Conservation (phyloP, 1,140 invertebrate genomes). For the Scaptomyza hsui region DNA sequence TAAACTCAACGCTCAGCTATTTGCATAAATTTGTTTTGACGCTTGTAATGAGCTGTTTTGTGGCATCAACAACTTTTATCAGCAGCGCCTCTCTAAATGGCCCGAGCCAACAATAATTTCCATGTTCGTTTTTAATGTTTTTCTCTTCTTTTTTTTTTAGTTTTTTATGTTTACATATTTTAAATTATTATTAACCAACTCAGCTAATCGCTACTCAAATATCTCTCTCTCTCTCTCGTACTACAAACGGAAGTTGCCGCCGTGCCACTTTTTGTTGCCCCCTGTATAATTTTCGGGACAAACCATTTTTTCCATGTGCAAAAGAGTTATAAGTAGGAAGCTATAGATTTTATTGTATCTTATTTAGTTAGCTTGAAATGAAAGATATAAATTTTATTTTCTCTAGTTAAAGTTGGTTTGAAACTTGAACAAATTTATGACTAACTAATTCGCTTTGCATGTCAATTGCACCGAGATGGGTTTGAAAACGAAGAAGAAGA, state of each 20-base stretch:
- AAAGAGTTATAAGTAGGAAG: no score
- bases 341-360: no score
- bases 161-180: constrained; percentile 58
- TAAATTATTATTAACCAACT: constrained; percentile 71
- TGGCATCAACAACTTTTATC: constrained; percentile 78
- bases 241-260: constrained; percentile 68
- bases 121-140: constrained; percentile 71
- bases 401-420: constrained; percentile 6
- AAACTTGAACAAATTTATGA: constrained; percentile 53
- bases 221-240: constrained; percentile 46
- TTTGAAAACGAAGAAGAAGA: background rate
- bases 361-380: no score
- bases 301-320: no score
- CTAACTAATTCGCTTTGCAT: constrained; percentile 76
- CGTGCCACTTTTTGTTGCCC: constrained; percentile 12
- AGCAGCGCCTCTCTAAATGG: constrained; percentile 35
- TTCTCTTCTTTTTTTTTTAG: constrained; percentile 36
- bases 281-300: constrained; percentile 25
- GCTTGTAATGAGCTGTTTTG: constrained; percentile 81
- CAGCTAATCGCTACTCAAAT: constrained; percentile 53
- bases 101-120: constrained; percentile 70
- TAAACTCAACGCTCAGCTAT: constrained; percentile 56
- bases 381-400: no score
- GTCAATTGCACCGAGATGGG: constrained; percentile 53
- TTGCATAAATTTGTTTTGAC: constrained; percentile 83